Percentiles rank a stretch among this genome's conserved stretches.
These are phyloP conservation scores for Drosophila fulvimacula DNA, from an alignment of 2,888 invertebrate genomes.

Conservation along the genomic window DNA sequence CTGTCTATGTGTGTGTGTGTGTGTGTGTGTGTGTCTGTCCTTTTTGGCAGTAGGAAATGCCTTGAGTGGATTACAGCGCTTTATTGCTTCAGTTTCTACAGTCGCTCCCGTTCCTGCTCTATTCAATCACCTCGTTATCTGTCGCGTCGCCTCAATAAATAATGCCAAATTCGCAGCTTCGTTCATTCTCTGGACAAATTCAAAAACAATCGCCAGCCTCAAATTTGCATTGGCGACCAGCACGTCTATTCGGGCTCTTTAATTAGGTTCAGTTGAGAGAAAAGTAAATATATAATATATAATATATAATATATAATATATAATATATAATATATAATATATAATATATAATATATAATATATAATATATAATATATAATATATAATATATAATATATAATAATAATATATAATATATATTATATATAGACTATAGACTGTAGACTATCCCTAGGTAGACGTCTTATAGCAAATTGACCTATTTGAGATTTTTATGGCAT, in stretches of 20 bases:
- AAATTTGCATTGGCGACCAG: constrained; percentile 65
- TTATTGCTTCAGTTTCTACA: constrained; percentile 38
- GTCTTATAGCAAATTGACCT: neutral
- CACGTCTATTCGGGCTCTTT: constrained; percentile 36
- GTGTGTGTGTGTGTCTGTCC: constrained; percentile 23
- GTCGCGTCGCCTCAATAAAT: constrained; percentile 54
- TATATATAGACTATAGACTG: too few relatives aligned
- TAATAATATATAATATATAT: neutral
- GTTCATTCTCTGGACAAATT: constrained; percentile 57
- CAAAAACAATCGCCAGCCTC: constrained; percentile 69
- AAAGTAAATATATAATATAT: neutral
- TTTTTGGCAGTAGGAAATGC: constrained; percentile 58
- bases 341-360: neutral
- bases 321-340: neutral
- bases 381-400: neutral
- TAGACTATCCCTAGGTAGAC: neutral
- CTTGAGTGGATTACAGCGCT: constrained; percentile 75
- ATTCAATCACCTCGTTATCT: constrained; percentile 60
- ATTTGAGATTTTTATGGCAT: constrained; percentile 5
- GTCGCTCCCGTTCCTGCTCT: constrained; percentile 12
- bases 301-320: neutral
- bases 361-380: neutral
- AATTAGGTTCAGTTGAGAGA: constrained; percentile 21
- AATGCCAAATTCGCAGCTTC: constrained; percentile 57
- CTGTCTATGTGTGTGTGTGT: constrained; percentile 2